Conservation (phyloP, 1,140 invertebrate species). For the Halotydeus destructor region DNA sequence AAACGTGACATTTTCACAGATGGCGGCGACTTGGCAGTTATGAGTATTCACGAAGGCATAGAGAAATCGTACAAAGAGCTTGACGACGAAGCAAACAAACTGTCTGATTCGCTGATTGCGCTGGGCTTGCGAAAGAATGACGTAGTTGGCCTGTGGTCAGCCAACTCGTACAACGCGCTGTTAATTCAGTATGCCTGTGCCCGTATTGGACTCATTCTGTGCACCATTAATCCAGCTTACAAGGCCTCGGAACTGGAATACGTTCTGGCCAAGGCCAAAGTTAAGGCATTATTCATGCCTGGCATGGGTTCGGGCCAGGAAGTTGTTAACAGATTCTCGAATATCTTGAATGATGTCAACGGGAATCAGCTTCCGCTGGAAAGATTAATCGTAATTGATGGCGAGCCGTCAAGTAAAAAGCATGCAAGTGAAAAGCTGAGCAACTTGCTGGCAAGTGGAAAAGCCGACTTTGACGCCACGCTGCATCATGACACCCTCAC, state of each 20-base stretch:
- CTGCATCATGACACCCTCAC: background rate
- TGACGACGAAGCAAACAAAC: conserved; percentile 13
- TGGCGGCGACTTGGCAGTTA: too few species aligned
- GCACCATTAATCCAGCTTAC: conserved; percentile 14
- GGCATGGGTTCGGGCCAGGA: conserved; percentile 8
- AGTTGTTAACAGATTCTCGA: conserved; percentile 9
- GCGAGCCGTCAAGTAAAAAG: background rate
- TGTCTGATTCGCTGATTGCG: conserved; percentile 7
- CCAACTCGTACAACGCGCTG: conserved; percentile 13
- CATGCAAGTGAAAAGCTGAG: background rate
- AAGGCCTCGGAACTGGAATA: conserved; percentile 13
- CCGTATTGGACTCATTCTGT: conserved; percentile 8
- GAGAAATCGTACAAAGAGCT: conserved; percentile 11
- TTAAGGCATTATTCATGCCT: conserved; percentile 14
- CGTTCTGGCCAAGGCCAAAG: conserved; percentile 7
- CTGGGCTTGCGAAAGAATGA: conserved; percentile 9
- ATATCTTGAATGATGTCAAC: conserved; percentile 2
- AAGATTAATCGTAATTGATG: conserved; percentile 1
- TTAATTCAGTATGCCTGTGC: conserved; percentile 13
- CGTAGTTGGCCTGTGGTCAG: conserved; percentile 13
- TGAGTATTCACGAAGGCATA: conserved; percentile 12
- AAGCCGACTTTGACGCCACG: background rate
- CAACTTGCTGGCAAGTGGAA: background rate
- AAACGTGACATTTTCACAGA: too few species aligned
- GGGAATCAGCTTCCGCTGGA: background rate